Evolutionary conservation across 2,888 invertebrate genomes (phyloP).

Genomic region (Andrena chrysosceles): DNA sequence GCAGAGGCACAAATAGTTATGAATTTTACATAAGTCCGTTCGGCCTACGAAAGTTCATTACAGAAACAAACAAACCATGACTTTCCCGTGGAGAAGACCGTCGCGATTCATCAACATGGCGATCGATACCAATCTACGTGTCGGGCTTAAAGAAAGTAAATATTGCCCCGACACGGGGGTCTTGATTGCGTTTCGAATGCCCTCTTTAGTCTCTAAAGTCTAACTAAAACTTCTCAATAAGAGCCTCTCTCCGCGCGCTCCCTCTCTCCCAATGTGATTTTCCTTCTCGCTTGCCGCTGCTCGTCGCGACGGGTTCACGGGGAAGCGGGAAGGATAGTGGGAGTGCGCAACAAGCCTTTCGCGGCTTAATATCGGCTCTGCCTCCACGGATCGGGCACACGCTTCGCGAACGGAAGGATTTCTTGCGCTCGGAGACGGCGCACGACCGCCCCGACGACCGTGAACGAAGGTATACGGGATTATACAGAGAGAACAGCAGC

Average conservation of each 20-base stretch:
- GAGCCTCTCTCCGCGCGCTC: constrained; percentile 28
- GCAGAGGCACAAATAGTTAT: neutral
- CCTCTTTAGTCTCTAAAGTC: constrained; percentile 33
- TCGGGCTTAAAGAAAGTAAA: neutral
- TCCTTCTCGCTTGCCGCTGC: constrained; percentile 15
- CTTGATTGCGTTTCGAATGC: constrained; percentile 33
- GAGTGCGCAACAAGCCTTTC: constrained; percentile 70
- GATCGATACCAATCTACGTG: constrained; percentile 1
- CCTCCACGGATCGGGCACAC: constrained; percentile 42
- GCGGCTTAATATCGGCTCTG: constrained; percentile 55
- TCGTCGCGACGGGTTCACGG: constrained; percentile 20
- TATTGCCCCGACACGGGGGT: constrained; percentile 2
- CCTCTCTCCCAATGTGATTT: constrained; percentile 22
- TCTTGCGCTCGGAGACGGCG: constrained; percentile 22
- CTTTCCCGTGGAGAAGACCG: too few relatives aligned
- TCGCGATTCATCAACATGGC: neutral
- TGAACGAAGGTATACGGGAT: constrained; percentile 32
- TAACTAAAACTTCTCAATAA: constrained; percentile 50
- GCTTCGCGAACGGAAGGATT: constrained; percentile 50
- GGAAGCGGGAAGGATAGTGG: constrained; percentile 30
- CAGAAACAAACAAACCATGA: neutral
- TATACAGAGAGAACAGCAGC: constrained; percentile 47
- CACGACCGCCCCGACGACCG: constrained; percentile 31
- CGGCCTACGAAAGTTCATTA: neutral
- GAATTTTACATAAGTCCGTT: neutral